Base-by-base conservation (phyloP, 2,888 invertebrate genomes). In the Coenonympha glycerion region DNA sequence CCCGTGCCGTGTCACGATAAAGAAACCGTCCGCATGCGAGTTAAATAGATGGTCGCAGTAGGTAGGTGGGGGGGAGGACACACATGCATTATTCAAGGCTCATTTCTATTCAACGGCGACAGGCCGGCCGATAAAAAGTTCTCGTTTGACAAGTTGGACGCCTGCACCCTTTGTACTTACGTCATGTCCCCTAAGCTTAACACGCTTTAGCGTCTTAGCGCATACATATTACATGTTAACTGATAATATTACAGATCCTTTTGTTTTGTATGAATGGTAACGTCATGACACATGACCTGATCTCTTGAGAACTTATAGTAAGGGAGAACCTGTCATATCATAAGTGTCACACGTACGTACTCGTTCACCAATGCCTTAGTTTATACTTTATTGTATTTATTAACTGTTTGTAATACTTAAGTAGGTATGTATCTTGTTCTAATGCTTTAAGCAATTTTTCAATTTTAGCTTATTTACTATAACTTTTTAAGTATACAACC, bases 41-140 rank as follows among this genome's bases (percentile, higher is more conserved):
- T 28, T 8, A 46, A 46, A 46, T 46, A 15, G 46, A 22, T 46
- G 46, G 46, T 33, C 46, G 36, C 46, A 46, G n/a, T 36, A 36
- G 46, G 28, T 37, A 46, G 37, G 46, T 46, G 63, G 68, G 67
- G 67, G 67, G 70, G 63, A 68, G 59, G 64, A 64, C 68, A 64
- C 66, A 64, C 71, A 84, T 87, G 83, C 83, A 86, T 87, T 84
- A 86, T 87, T 85, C 86, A 87, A 76, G 68, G 64, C 82, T 84
- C 84, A 85, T 86, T 86, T 78, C 84, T 84, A 86, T 86, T 84
- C 86, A 80, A 81, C 82, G 80, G 62, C 86, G 81, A 80, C 85
- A 81, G 73, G 75, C 78, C 73, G 78, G 68, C 76, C 76, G 85
- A 86, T 87, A 87, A 86, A 86, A 87, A 87, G 73, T 86, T 85